Conservation (phyloP, 2,888 invertebrate genomes). For the Netelia fuscicornis region DNA sequence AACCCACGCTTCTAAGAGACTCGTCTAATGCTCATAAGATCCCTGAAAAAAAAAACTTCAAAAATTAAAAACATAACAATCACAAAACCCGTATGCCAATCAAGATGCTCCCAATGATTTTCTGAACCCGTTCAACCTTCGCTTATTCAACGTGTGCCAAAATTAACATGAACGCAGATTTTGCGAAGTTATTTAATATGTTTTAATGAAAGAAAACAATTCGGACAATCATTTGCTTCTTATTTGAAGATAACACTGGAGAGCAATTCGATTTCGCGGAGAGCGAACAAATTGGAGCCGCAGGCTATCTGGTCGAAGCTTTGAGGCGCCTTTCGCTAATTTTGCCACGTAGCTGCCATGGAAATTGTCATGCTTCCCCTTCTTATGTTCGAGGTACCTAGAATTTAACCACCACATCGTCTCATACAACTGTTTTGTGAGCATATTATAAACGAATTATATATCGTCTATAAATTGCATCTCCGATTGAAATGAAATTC, state of each 20-base stretch:
- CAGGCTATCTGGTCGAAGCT: slow-evolving; percentile 84
- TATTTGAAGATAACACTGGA: slow-evolving; percentile 84
- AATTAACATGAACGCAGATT: slow-evolving; percentile 27
- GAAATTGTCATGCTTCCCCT: slow-evolving; percentile 90
- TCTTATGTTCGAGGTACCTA: slow-evolving; percentile 90
- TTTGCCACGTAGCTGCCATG: slow-evolving; percentile 90
- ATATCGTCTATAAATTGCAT: slow-evolving; percentile 50
- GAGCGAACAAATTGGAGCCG: slow-evolving; percentile 83
- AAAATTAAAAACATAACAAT: not conserved
- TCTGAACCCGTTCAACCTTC: slow-evolving; percentile 15
- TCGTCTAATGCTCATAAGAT: not conserved
- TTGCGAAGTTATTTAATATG: not conserved
- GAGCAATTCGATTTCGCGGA: slow-evolving; percentile 84
- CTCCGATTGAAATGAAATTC: not conserved
- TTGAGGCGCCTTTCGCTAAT: slow-evolving; percentile 87
- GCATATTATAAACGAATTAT: slow-evolving; percentile 72
- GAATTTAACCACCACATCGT: slow-evolving; percentile 81
- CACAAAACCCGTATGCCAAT: not conserved
- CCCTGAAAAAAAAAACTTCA: not conserved
- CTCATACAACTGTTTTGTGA: slow-evolving; percentile 83
- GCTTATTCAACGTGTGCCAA: slow-evolving; percentile 39
- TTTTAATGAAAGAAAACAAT: slow-evolving; percentile 57
- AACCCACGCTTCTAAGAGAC: not conserved
- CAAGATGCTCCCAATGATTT: slow-evolving; percentile 28
- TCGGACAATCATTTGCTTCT: slow-evolving; percentile 81